A percentile compares a stretch with the other conserved stretches of the same genome.
Evolutionary conservation across 1,140 invertebrate genomes (phyloP).

Genomic region (Marisa cornuarietis): DNA sequence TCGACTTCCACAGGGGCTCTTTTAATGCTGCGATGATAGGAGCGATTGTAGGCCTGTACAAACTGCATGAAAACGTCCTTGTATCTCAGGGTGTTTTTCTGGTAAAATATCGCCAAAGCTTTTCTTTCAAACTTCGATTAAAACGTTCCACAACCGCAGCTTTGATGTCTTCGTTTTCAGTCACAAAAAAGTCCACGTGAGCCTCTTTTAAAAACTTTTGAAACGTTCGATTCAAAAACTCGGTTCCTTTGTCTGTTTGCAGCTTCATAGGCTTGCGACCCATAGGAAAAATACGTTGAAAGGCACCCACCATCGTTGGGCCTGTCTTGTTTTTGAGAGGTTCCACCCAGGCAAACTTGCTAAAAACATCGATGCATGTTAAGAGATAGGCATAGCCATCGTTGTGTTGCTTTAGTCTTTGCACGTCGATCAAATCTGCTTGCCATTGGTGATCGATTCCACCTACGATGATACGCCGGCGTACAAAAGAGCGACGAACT

Average conservation of each 20-base stretch:
- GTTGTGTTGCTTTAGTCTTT: constrained; percentile 57
- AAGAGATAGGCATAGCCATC: constrained; percentile 65
- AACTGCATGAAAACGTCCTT: constrained; percentile 59
- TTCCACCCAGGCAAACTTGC: constrained; percentile 66
- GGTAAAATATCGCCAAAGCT: constrained; percentile 66
- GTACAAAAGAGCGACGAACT: constrained; percentile 14
- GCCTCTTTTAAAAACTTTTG: constrained; percentile 23
- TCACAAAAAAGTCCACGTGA: too few relatives aligned
- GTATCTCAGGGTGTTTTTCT: constrained; percentile 62
- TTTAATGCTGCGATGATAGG: constrained; percentile 62
- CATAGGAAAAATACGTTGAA: constrained; percentile 42
- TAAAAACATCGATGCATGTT: constrained; percentile 67
- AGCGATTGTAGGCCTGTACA: constrained; percentile 64
- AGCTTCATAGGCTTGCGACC: constrained; percentile 3
- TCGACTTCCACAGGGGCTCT: constrained; percentile 50
- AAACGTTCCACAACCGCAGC: too few relatives aligned
- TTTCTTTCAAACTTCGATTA: constrained; percentile 66
- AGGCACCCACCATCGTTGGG: constrained; percentile 35
- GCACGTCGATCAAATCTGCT: constrained; percentile 59
- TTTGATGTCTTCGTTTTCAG: too few relatives aligned
- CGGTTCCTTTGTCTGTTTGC: constrained; percentile 25
- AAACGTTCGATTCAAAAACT: constrained; percentile 29
- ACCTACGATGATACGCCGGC: constrained; percentile 20
- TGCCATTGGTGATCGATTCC: constrained; percentile 62
- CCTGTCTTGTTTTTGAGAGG: constrained; percentile 67